Base-by-base conservation (phyloP, 2,888 invertebrate species). In the Luperina nickerlii region DNA sequence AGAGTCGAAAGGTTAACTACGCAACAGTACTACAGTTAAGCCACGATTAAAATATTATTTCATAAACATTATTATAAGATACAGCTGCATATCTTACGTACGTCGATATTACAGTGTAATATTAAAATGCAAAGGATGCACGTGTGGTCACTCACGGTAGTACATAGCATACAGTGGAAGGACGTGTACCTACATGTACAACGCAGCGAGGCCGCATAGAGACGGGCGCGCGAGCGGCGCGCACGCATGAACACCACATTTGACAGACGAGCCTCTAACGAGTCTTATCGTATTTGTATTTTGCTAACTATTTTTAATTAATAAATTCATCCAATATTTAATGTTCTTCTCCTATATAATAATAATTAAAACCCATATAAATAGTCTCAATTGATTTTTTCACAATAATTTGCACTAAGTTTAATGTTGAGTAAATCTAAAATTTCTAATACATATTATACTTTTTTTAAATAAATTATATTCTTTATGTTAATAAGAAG, bases 301-400 rank as follows among this genome's bases (percentile, higher is more conserved):
- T 96, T 94, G 96, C 97, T 97, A 96, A 96, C 96, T 97, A 97
- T 96, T 96, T 94, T 97, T 97, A 96, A 96, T 96, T 97, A 96
- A 97, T 97, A 97, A 96, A 97, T 97, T 97, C 96, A 96, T 96
- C 96, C 96, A 96, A 96, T 96, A 96, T 96, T 96, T 95, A 95
- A 96, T 96, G 93, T 93, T 89, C 87, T 95, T 94, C 95, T 93
- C 96, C 96, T 96, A 97, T 96, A 95, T 94, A 96, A 96, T 96
- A 96, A 96, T 96, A 96, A 96, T 96, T 95, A 96, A 96, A 97
- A 97, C 95, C 96, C 96, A 97, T 96, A 96, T 96, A 96, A 96
- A 96, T 96, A 96, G 96, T 96, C 92, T 96, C 95, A 96, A 96
- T 96, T 95, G 96, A 96, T 96, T 96, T 95, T 90, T 90, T 95